Conservation (phyloP, 1,140 invertebrate species). For the Ctenoplectra terminalis region DNA sequence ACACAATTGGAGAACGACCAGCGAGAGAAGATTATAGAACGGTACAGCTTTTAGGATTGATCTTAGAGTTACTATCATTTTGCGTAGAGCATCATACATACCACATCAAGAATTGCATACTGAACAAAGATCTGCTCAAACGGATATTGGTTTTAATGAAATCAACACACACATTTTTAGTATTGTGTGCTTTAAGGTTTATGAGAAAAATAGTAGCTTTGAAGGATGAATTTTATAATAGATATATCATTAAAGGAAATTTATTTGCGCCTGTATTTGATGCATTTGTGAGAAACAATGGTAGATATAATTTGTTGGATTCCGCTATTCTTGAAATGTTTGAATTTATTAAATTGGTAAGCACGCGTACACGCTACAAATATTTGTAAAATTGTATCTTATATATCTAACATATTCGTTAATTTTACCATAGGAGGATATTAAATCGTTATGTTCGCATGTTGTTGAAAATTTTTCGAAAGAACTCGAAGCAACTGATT, state of each 20-base stretch:
- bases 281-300: slow-evolving; percentile 97
- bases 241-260: slow-evolving; percentile 97
- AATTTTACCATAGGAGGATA: slow-evolving; percentile 89
- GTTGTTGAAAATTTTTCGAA: slow-evolving; percentile 98
- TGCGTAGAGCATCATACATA: slow-evolving; percentile 99
- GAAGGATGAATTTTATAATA: slow-evolving; percentile 99
- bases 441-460: slow-evolving; percentile 96
- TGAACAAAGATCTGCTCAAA: slow-evolving; percentile 97
- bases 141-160: slow-evolving; percentile 98
- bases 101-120: slow-evolving; percentile 99
- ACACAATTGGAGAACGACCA: slow-evolving; percentile 94
- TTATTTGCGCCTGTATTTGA: slow-evolving; percentile 98
- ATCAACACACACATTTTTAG: slow-evolving; percentile 98
- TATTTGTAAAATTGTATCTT: background rate
- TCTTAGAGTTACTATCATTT: slow-evolving; percentile 98
- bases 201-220: slow-evolving; percentile 98
- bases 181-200: slow-evolving; percentile 97
- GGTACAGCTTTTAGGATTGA: slow-evolving; percentile 96
- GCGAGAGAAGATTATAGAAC: slow-evolving; percentile 97
- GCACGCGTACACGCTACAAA: slow-evolving; percentile 37
- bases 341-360: slow-evolving; percentile 97
- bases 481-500: slow-evolving; percentile 95
- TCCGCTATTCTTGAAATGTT: slow-evolving; percentile 99
- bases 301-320: slow-evolving; percentile 98
- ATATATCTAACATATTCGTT: slow-evolving; percentile 16